Percentiles rank a stretch among this genome's conserved stretches.
These are phyloP conservation scores for Synaphobranchus kaupii DNA, from an alignment of 2,797 vertebrate species.

Conservation along the genomic window DNA sequence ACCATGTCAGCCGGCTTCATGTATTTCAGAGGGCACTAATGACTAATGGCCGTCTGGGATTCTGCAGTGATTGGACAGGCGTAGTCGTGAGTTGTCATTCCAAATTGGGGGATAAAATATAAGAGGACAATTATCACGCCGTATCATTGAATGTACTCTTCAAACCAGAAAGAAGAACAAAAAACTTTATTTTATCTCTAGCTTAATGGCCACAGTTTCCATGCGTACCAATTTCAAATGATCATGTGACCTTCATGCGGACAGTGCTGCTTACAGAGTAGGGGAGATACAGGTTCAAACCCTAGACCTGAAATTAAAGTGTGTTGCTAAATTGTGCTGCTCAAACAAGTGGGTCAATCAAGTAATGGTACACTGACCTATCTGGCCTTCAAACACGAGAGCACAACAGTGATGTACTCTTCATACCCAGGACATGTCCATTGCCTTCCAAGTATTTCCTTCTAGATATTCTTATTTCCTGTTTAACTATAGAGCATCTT, in stretches of 20 bases:
- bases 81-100: neutral
- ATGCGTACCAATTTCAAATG: neutral
- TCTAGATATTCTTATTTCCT: neutral
- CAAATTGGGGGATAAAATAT: neutral
- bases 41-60: neutral
- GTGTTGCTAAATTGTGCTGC: neutral
- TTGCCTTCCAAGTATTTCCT: neutral
- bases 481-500: no score
- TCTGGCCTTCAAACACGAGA: neutral
- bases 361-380: neutral
- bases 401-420: neutral
- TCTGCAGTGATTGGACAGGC: neutral
- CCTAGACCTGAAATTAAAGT: neutral
- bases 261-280: neutral
- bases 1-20: neutral
- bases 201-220: neutral
- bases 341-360: neutral
- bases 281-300: neutral
- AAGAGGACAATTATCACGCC: neutral
- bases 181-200: neutral
- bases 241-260: neutral
- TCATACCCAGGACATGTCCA: neutral
- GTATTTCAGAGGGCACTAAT: neutral
- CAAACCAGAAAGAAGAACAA: neutral
- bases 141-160: neutral